These are phyloP conservation scores for Chrysolophus pictus DNA, from an alignment of 2,797 vertebrate species.

Conservation along the genomic window DNA sequence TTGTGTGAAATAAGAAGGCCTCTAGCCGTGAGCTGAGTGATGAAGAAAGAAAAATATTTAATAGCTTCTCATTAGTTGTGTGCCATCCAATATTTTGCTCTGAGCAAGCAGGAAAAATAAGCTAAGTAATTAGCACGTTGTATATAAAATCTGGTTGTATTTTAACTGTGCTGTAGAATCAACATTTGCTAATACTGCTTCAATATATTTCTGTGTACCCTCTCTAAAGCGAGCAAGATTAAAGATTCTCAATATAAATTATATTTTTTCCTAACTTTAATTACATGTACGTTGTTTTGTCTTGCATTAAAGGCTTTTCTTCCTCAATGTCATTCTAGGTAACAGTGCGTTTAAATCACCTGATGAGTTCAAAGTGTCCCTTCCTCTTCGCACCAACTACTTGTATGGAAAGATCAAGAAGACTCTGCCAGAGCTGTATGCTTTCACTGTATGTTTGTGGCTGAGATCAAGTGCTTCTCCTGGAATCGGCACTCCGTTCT, in stretches of 20 bases:
- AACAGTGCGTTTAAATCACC: slow-evolving; percentile 95
- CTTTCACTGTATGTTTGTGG: slow-evolving; percentile 98
- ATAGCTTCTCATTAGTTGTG: not conserved
- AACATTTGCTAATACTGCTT: not conserved
- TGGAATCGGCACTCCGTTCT: slow-evolving; percentile 96
- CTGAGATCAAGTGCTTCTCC: slow-evolving; percentile 93
- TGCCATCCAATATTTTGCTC: not conserved
- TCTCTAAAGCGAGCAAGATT: not conserved
- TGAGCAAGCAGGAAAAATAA: not conserved
- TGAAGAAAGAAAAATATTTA: not conserved
- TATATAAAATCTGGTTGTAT: not conserved
- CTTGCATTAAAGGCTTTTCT: not conserved
- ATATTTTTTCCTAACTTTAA: not conserved
- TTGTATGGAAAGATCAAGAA: slow-evolving; percentile 96
- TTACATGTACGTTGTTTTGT: not conserved
- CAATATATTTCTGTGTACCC: not conserved
- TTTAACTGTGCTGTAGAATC: not conserved
- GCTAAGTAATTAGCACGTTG: not conserved
- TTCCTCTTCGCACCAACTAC: slow-evolving; percentile 96
- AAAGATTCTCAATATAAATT: not conserved
- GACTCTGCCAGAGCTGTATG: slow-evolving; percentile 94
- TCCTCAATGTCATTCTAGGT: slow-evolving; percentile 75
- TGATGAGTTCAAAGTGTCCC: slow-evolving; percentile 95
- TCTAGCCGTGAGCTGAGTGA: not conserved
- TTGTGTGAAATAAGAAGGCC: not conserved